These are phyloP conservation scores for Silurus meridionalis DNA, from an alignment of 2,113 vertebrate species.

Conservation along the genomic window DNA sequence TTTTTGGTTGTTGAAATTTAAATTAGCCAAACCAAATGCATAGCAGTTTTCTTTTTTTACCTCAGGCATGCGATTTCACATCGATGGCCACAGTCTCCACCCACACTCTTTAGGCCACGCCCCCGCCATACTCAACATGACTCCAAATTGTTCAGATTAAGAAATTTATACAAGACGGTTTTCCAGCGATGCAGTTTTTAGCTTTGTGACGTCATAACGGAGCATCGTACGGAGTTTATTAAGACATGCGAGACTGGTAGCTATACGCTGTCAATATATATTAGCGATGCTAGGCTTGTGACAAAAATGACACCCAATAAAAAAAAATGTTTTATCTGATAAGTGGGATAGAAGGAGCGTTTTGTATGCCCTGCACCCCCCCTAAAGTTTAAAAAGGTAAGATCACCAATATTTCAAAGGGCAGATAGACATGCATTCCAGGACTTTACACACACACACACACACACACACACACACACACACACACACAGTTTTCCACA, in stretches of 20 bases:
- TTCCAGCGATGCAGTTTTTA: neutral
- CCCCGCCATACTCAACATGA: neutral
- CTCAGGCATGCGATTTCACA: constrained; percentile 43
- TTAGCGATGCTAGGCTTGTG: neutral
- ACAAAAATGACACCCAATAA: neutral
- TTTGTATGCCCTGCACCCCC: neutral
- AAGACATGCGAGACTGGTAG: neutral
- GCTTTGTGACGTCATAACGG: neutral
- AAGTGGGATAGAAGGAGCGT: neutral
- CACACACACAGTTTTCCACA: neutral
- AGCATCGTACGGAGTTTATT: neutral
- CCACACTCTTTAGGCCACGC: neutral
- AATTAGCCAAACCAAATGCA: neutral
- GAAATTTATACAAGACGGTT: neutral
- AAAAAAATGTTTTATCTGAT: neutral
- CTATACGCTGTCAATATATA: neutral
- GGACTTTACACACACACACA: constrained; percentile 18
- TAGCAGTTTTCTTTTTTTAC: too few relatives aligned
- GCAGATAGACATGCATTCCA: neutral
- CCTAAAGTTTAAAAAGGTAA: neutral
- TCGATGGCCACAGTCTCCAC: too few relatives aligned
- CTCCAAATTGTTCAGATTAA: neutral
- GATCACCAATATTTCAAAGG: neutral
- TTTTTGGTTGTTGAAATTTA: too few relatives aligned
- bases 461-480: constrained; percentile 3